phyloP scores from a whole-genome alignment of 2,888 invertebrate species.

The Leptura quadrifasciata region DNA sequence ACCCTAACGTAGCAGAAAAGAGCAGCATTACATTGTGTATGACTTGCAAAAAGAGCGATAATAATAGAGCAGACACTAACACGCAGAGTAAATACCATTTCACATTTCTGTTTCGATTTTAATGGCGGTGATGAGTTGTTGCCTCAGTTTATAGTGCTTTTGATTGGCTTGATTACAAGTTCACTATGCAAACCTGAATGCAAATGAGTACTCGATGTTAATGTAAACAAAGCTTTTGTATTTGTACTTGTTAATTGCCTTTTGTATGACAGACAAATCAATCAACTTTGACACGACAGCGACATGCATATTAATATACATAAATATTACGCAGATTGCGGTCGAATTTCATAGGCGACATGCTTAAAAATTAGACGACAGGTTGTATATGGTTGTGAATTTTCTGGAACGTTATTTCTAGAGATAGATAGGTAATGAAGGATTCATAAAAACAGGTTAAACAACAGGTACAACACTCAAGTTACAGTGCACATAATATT shows the following conservation, averaged over 20 bases:
- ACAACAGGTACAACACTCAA: too few species aligned
- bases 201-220: constrained; percentile 44
- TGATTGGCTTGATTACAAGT: constrained; percentile 19
- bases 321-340: background rate
- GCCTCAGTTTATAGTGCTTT: constrained; percentile 16
- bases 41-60: constrained; percentile 17
- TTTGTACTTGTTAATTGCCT: constrained; percentile 52
- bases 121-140: constrained; percentile 15
- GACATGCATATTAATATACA: constrained; percentile 7
- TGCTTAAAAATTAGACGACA: background rate
- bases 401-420: background rate
- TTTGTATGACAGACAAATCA: constrained; percentile 47
- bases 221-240: constrained; percentile 49
- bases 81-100: background rate
- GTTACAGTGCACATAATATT: too few species aligned
- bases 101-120: constrained; percentile 10
- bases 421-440: too few species aligned
- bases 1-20: constrained; percentile 3
- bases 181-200: constrained; percentile 33
- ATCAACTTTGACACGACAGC: constrained; percentile 51
- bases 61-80: constrained; percentile 11
- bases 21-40: background rate
- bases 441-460: too few species aligned
- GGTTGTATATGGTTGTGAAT: background rate
- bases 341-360: background rate